Evolutionary conservation across 2,888 invertebrate genomes (phyloP).

Genomic region (Tetragonisca angustula): DNA sequence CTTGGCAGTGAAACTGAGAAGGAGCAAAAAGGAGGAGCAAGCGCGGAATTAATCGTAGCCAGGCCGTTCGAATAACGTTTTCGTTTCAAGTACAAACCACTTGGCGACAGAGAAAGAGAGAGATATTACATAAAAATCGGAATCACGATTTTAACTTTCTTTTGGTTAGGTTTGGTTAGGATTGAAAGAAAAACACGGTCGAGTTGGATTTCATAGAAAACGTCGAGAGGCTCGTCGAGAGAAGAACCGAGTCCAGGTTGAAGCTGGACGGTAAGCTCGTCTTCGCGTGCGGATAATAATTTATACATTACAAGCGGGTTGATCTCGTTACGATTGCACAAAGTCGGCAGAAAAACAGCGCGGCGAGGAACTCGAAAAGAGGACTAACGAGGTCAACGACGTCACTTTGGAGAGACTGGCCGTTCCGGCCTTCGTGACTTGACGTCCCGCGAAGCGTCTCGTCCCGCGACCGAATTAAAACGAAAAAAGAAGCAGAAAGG

Average conservation of each 20-base stretch:
- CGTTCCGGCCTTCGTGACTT: slow-evolving; percentile 55
- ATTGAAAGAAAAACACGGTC: not conserved
- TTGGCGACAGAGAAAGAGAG: not conserved
- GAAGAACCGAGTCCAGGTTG: not conserved
- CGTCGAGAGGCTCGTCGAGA: not conserved
- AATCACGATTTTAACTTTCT: not conserved
- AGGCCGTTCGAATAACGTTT: slow-evolving; percentile 15
- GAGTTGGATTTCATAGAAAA: not conserved
- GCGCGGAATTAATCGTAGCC: slow-evolving; percentile 39
- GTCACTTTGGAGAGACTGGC: slow-evolving; percentile 41
- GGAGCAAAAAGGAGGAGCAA: slow-evolving; percentile 27
- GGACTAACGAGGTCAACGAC: slow-evolving; percentile 68
- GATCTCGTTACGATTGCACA: slow-evolving; percentile 63
- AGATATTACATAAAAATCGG: not conserved
- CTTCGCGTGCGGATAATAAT: slow-evolving; percentile 50
- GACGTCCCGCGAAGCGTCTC: slow-evolving; percentile 33
- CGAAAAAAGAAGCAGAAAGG: slow-evolving; percentile 19
- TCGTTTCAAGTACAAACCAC: not conserved
- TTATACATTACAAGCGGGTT: slow-evolving; percentile 36
- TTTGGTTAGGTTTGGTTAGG: not conserved
- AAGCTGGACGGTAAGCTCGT: slow-evolving; percentile 17
- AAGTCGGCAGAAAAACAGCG: slow-evolving; percentile 52
- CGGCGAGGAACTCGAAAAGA: slow-evolving; percentile 56
- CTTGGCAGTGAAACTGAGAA: slow-evolving; percentile 49
- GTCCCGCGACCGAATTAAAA: slow-evolving; percentile 42